Conservation (phyloP, 2,888 invertebrate genomes). For the Epirrita christyi region DNA sequence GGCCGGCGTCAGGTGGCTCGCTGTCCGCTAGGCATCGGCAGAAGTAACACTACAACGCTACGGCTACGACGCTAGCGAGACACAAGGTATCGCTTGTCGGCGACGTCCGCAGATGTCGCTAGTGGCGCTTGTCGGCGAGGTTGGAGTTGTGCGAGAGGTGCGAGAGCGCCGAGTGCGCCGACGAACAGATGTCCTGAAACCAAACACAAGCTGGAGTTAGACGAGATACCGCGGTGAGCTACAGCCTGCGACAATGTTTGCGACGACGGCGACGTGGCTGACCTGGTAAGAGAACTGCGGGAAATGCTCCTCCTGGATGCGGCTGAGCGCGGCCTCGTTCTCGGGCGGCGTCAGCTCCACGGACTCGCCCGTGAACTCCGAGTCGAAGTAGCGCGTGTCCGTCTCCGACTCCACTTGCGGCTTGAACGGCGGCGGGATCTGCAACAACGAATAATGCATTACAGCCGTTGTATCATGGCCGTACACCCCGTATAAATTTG, state of each 20-base stretch:
- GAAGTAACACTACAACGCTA: too few relatives aligned
- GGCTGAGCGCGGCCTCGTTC: conserved; percentile 82
- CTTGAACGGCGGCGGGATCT: conserved; percentile 97
- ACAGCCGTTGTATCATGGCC: neutral
- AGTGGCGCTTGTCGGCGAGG: conserved; percentile 46
- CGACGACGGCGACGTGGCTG: neutral
- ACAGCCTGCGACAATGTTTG: too few relatives aligned
- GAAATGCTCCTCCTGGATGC: conserved; percentile 90
- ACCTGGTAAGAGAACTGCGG: conserved; percentile 93
- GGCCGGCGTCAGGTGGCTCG: too few relatives aligned
- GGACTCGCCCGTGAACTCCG: conserved; percentile 98
- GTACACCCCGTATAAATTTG: too few relatives aligned
- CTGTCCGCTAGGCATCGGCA: too few relatives aligned
- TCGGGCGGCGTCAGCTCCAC: conserved; percentile 98
- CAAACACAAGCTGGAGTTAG: too few relatives aligned
- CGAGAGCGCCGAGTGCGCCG: conserved; percentile 85
- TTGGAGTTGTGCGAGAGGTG: conserved; percentile 73
- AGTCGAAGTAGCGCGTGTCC: conserved; percentile 98
- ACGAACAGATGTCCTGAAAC: conserved; percentile 70
- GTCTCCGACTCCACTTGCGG: conserved; percentile 96
- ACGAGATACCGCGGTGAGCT: too few relatives aligned
- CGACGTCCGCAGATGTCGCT: conserved; percentile 4
- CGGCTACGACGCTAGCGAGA: too few relatives aligned
- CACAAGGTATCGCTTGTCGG: too few relatives aligned
- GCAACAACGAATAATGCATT: conserved; percentile 22